phyloP scores from a whole-genome alignment of 2,797 vertebrate genomes.

The Melanotaenia maccullochi region DNA sequence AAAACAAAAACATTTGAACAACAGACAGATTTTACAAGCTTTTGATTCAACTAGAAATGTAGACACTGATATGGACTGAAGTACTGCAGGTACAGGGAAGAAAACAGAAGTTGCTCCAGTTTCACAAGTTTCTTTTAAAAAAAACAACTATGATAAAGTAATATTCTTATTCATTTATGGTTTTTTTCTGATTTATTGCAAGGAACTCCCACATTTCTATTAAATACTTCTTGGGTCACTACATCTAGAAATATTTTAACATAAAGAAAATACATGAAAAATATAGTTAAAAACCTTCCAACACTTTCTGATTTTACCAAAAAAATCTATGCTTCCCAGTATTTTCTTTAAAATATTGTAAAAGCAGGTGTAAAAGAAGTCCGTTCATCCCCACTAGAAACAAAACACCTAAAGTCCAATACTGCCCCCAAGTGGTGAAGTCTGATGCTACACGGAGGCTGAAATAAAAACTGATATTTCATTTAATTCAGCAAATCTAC shows the following conservation, averaged over 20 bases:
- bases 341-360: not conserved
- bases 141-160: not conserved
- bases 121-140: not conserved
- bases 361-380: not conserved
- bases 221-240: not conserved
- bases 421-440: conserved; percentile 55
- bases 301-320: not conserved
- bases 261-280: not conserved
- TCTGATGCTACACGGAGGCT: conserved; percentile 23
- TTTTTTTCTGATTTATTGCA: not conserved
- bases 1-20: not conserved
- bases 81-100: not conserved
- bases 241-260: not conserved
- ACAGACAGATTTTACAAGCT: conserved; percentile 3
- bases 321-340: not conserved
- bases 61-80: not conserved
- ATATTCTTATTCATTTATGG: not conserved
- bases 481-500: not conserved
- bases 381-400: not conserved
- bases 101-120: not conserved
- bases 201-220: not conserved
- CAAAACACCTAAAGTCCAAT: conserved; percentile 15
- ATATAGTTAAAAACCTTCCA: not conserved
- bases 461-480: not conserved
- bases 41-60: not conserved